phyloP scores from a whole-genome alignment of 2,888 invertebrate species.

The Thysanoteuthis rhombus region DNA sequence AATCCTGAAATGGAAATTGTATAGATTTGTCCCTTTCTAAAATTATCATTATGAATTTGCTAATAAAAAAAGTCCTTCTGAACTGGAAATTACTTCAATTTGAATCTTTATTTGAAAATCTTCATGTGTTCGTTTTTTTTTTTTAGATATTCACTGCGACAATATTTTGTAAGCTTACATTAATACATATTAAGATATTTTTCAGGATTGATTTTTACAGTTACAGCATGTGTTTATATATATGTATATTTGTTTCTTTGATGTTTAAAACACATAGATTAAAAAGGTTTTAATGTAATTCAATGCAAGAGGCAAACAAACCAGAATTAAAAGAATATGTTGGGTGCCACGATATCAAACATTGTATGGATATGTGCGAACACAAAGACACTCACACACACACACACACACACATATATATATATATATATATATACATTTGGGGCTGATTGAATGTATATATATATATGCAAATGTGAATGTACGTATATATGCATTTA shows the following conservation, averaged over 20 bases:
- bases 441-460: too few species aligned
- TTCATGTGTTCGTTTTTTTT: neutral
- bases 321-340: neutral
- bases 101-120: slow-evolving; percentile 12
- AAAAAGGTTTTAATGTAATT: neutral
- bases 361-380: neutral
- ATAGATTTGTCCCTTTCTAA: neutral
- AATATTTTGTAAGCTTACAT: neutral
- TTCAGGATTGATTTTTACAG: neutral
- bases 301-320: neutral
- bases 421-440: too few species aligned
- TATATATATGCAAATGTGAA: too few species aligned
- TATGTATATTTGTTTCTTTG: neutral
- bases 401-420: too few species aligned
- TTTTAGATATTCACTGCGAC: neutral
- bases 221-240: neutral
- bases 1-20: neutral
- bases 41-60: neutral
- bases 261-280: neutral
- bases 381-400: too few species aligned
- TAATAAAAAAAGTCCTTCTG: neutral
- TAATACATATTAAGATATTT: neutral
- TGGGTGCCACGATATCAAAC: neutral
- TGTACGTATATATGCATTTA: too few species aligned
- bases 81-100: neutral